A percentile compares a stretch with the other conserved stretches of the same genome.
Evolutionary conservation across 2,113 vertebrate species (phyloP).

Genomic region (Salvator merianae): DNA sequence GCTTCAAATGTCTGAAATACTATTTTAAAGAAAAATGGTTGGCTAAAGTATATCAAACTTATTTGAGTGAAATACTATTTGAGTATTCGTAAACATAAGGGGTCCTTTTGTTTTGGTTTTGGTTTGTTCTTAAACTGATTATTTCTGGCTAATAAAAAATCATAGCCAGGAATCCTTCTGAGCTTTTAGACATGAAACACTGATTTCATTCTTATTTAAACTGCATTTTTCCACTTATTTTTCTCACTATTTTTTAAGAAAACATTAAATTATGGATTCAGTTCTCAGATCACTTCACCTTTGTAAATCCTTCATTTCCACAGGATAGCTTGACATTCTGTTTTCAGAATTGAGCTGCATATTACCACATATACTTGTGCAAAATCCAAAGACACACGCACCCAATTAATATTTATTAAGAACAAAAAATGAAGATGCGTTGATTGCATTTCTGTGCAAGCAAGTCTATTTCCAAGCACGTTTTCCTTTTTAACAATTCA

Average conservation of each 20-base stretch:
- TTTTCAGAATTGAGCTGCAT: constrained; percentile 2
- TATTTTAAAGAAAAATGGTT: constrained; percentile 70
- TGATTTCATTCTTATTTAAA: constrained; percentile 59
- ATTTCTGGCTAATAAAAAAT: constrained; percentile 65
- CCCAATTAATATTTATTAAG: neutral
- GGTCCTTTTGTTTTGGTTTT: neutral
- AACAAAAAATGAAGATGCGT: neutral
- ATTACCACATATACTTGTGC: constrained; percentile 21
- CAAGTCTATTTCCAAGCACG: neutral
- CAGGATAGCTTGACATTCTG: neutral
- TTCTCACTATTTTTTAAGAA: constrained; percentile 42
- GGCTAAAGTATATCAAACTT: constrained; percentile 66
- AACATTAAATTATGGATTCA: neutral
- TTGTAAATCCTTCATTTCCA: constrained; percentile 7
- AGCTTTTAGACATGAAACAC: constrained; percentile 54
- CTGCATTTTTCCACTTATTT: constrained; percentile 42
- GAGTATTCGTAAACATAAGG: constrained; percentile 53
- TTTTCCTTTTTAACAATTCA: neutral
- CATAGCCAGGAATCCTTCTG: constrained; percentile 61
- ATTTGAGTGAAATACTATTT: constrained; percentile 51
- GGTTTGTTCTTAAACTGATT: constrained; percentile 59
- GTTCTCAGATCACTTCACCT: neutral
- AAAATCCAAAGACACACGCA: no score
- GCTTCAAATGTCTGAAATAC: constrained; percentile 72
- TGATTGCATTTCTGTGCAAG: neutral